These are phyloP conservation scores for Julus scanicus DNA, from an alignment of 2,888 invertebrate genomes.

Conservation along the genomic window DNA sequence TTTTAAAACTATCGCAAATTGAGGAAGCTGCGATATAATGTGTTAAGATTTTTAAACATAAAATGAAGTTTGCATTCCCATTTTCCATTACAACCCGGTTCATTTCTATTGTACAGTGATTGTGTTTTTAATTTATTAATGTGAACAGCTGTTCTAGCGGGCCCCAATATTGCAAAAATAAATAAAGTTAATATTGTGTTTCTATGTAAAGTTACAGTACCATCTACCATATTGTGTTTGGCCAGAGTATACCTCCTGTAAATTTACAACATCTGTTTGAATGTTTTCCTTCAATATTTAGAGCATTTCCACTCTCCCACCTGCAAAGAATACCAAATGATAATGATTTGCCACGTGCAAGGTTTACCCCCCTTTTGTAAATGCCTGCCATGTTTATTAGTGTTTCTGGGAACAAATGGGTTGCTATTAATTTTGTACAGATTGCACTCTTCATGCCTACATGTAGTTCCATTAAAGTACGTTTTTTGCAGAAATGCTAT, in stretches of 20 bases:
- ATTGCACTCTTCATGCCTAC: not conserved
- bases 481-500: not conserved
- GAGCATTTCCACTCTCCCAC: no score
- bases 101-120: conserved; percentile 20
- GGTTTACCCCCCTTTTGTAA: not conserved
- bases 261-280: not conserved
- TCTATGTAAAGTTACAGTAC: not conserved
- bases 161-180: not conserved
- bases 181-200: not conserved
- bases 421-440: not conserved
- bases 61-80: not conserved
- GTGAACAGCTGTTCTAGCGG: not conserved
- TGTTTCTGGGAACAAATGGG: not conserved
- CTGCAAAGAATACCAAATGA: no score
- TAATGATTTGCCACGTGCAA: no score
- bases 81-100: not conserved
- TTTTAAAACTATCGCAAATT: not conserved
- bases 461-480: not conserved
- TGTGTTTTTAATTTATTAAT: conserved; percentile 28
- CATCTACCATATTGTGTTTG: not conserved
- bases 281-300: not conserved
- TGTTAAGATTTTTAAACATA: not conserved
- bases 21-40: not conserved
- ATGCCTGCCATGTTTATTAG: not conserved
- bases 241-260: not conserved